A percentile compares a stretch with the other conserved stretches of the same genome.
Conservation (phyloP, 2,113 vertebrate species). For the Thamnophis sirtalis region DNA sequence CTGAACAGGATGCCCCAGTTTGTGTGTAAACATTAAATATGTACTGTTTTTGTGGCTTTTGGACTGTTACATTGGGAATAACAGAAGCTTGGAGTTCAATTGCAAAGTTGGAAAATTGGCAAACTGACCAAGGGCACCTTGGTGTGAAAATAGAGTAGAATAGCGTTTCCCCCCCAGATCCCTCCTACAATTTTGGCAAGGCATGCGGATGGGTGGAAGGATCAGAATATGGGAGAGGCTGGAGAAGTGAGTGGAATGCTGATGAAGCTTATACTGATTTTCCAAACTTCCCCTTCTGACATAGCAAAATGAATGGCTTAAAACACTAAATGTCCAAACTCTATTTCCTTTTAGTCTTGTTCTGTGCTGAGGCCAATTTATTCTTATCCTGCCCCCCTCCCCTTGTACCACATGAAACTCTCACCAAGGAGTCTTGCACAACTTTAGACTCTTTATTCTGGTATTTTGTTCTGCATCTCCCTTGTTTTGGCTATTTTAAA, state of each 20-base stretch:
- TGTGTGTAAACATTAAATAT: not conserved
- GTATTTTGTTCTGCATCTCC: not conserved
- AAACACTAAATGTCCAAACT: not conserved
- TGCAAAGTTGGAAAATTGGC: conserved; percentile 19
- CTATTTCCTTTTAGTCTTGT: not conserved
- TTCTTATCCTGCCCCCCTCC: not conserved
- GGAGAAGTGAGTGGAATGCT: conserved; percentile 2
- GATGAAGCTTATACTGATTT: not conserved
- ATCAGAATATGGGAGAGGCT: conserved; percentile 19
- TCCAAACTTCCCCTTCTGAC: not conserved
- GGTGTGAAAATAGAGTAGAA: not conserved
- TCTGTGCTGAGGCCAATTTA: not conserved
- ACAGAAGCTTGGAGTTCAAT: not conserved
- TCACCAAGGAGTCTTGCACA: not conserved
- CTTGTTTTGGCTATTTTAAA: not conserved
- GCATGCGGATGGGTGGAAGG: not conserved
- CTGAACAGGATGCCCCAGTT: not conserved
- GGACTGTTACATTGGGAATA: not conserved
- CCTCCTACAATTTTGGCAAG: conserved; percentile 12
- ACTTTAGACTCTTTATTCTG: not conserved
- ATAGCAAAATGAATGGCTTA: not conserved
- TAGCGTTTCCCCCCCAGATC: not conserved
- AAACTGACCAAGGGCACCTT: not conserved
- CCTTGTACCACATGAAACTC: not conserved
- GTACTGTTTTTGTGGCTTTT: not conserved